These are phyloP conservation scores for Strigamia transsilvanica DNA, from an alignment of 2,888 invertebrate species.

Conservation along the genomic window DNA sequence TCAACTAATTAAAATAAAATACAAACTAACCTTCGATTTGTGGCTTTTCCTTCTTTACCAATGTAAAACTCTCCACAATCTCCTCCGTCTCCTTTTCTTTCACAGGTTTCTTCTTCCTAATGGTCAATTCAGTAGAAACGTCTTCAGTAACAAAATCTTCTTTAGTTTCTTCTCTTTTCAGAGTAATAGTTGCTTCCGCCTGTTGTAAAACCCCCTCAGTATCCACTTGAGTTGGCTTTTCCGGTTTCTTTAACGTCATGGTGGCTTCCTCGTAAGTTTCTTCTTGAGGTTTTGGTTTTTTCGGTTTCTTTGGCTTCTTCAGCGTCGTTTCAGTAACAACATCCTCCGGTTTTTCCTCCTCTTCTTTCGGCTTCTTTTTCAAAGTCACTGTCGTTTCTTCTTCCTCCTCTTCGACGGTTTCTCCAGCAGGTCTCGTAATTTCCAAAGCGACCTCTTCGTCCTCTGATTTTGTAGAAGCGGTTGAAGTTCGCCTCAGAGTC, in stretches of 20 bases:
- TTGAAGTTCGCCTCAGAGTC: constrained; percentile 54
- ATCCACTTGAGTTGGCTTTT: neutral
- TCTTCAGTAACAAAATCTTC: constrained; percentile 53
- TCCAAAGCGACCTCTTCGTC: constrained; percentile 41
- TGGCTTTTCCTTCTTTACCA: constrained; percentile 28
- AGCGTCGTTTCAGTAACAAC: constrained; percentile 51
- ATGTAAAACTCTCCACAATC: constrained; percentile 54
- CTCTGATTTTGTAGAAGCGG: constrained; percentile 22
- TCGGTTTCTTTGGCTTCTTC: constrained; percentile 52
- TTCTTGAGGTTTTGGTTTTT: neutral
- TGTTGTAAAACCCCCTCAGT: neutral
- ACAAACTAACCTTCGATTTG: neutral
- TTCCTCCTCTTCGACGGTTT: constrained; percentile 51
- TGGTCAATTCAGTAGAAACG: constrained; percentile 52
- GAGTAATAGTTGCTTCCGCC: constrained; percentile 22
- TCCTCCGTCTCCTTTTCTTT: constrained; percentile 51
- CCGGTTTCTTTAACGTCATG: constrained; percentile 37
- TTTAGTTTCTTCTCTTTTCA: constrained; percentile 16
- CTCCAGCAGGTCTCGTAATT: neutral
- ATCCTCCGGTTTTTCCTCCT: constrained; percentile 23
- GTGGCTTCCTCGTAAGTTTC: constrained; percentile 46
- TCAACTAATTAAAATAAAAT: neutral
- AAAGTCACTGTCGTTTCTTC: constrained; percentile 56
- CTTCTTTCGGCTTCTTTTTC: constrained; percentile 51
- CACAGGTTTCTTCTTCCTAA: constrained; percentile 53